Percentiles rank a stretch among this genome's conserved stretches.
phyloP scores from a whole-genome alignment of 2,113 vertebrate species.

The Camelus dromedarius region DNA sequence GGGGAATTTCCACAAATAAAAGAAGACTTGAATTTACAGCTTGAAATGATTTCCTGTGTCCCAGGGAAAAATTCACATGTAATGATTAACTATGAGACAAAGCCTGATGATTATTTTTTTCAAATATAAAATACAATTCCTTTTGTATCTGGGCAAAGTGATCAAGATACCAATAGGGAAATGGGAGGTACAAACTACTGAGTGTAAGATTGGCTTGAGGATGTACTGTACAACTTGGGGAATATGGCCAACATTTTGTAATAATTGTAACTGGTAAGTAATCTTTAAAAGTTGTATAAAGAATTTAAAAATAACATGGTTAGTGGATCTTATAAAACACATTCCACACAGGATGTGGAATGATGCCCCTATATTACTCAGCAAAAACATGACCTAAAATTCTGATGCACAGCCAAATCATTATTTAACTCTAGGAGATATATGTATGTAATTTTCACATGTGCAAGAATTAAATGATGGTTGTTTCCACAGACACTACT shows the following conservation, averaged over 20 bases:
- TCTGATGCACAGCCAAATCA: neutral
- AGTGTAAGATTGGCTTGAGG: too few species aligned
- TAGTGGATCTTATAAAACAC: neutral
- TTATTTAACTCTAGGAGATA: neutral
- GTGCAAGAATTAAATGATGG: neutral
- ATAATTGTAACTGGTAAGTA: too few species aligned
- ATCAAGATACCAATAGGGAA: neutral
- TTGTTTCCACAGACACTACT: neutral
- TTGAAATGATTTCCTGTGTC: neutral
- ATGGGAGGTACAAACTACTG: neutral
- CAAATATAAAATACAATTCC: neutral
- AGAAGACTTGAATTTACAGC: neutral
- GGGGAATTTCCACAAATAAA: slow-evolving; percentile 30
- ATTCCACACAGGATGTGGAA: neutral
- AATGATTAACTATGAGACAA: neutral
- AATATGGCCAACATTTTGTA: too few species aligned
- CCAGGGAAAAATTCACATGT: neutral
- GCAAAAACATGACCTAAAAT: neutral
- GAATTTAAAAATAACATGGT: neutral
- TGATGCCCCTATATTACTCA: neutral
- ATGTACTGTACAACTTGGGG: too few species aligned
- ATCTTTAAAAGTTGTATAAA: too few species aligned
- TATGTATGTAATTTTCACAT: neutral
- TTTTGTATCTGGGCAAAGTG: neutral
- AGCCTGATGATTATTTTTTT: neutral